These are phyloP conservation scores for Ceratosolen fusciceps DNA, from an alignment of 1,140 invertebrate genomes.

Conservation along the genomic window DNA sequence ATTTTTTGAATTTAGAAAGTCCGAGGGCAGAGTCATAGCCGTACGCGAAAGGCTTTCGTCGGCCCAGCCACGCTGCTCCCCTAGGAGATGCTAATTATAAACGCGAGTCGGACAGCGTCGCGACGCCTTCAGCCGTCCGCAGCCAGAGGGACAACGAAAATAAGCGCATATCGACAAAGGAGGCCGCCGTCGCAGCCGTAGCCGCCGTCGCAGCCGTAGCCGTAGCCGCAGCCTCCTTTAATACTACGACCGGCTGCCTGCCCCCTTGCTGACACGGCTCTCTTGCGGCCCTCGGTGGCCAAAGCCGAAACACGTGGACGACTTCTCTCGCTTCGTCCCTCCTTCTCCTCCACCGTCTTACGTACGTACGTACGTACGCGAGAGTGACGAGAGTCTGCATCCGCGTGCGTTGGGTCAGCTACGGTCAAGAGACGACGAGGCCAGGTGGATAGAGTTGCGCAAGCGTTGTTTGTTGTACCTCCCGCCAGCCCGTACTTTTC, in stretches of 20 bases:
- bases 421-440: conserved; percentile 22
- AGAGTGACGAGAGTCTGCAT: too few species aligned
- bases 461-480: neutral
- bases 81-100: conserved; percentile 14
- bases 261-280: too few species aligned
- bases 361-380: too few species aligned
- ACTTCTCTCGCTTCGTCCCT: neutral
- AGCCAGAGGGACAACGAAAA: conserved; percentile 14
- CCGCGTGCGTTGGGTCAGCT: neutral
- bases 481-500: neutral
- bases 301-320: conserved; percentile 22
- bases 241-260: too few species aligned
- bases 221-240: too few species aligned
- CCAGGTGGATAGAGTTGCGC: neutral
- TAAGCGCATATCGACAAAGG: conserved; percentile 25
- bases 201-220: too few species aligned
- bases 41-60: too few species aligned
- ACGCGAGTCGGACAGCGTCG: neutral
- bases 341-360: too few species aligned
- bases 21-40: too few species aligned
- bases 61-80: neutral
- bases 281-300: neutral
- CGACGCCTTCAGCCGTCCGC: neutral
- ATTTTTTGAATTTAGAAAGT: too few species aligned
- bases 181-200: neutral